phyloP scores from a whole-genome alignment of 1,140 invertebrate species.

The Ptiloglossa arizonensis region DNA sequence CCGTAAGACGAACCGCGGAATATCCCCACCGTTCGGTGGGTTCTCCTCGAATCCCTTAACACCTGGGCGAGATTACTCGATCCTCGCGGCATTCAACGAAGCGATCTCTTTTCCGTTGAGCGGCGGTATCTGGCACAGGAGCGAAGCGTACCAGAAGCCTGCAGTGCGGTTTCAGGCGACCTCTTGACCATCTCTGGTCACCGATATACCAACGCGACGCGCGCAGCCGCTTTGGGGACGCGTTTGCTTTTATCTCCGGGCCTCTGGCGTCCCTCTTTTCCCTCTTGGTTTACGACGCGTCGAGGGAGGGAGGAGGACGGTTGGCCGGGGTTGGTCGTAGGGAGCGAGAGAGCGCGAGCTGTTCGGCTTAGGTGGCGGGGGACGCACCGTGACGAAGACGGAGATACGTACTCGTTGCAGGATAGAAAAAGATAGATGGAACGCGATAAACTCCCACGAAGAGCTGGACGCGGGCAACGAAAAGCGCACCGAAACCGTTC shows the following conservation, averaged over 20 bases:
- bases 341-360: not conserved
- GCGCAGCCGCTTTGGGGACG: conserved; percentile 55
- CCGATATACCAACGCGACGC: conserved; percentile 51
- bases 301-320: not conserved
- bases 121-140: not conserved
- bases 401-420: too few relatives aligned
- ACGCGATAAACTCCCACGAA: conserved; percentile 68
- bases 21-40: too few relatives aligned
- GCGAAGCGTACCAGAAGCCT: not conserved
- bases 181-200: conserved; percentile 66
- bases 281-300: conserved; percentile 18
- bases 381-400: not conserved
- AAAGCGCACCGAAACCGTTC: conserved; percentile 62
- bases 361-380: too few relatives aligned
- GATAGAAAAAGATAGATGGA: too few relatives aligned
- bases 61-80: conserved; percentile 38
- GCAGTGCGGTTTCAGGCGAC: conserved; percentile 38
- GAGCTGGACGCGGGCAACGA: conserved; percentile 68
- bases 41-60: not conserved
- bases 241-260: conserved; percentile 58
- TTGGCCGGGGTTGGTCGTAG: not conserved
- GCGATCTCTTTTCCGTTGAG: not conserved
- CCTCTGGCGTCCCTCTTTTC: conserved; percentile 23
- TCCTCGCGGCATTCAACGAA: not conserved
- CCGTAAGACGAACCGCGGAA: too few relatives aligned